Percentiles rank a stretch among this genome's conserved stretches.
Evolutionary conservation across 2,113 vertebrate genomes (phyloP).

Genomic region (Chloropsis hardwickii): DNA sequence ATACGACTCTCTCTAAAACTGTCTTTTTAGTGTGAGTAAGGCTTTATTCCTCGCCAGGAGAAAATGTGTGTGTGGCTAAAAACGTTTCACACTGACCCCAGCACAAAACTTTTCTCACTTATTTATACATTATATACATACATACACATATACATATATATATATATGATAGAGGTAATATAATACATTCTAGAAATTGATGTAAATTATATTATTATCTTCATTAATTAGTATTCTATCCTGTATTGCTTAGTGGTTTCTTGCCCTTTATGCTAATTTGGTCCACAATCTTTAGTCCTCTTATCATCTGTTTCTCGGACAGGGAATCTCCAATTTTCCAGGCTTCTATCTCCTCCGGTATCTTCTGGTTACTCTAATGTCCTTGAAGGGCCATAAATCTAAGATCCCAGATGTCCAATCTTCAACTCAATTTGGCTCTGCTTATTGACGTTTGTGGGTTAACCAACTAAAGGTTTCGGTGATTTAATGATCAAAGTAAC

Average conservation of each 20-base stretch:
- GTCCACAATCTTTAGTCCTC: not conserved
- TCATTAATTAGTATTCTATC: not conserved
- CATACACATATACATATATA: not conserved
- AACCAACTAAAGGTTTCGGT: not conserved
- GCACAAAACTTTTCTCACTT: not conserved
- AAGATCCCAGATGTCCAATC: not conserved
- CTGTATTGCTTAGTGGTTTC: not conserved
- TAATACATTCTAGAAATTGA: not conserved
- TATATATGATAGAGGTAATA: not conserved
- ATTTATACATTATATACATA: not conserved
- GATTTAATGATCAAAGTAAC: not conserved
- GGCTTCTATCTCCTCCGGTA: not conserved
- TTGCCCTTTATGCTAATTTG: not conserved
- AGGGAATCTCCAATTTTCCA: not conserved
- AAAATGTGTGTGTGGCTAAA: not conserved
- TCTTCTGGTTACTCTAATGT: not conserved
- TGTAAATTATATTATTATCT: not conserved
- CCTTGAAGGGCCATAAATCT: not conserved
- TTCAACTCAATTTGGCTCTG: not conserved
- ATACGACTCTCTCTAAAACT: not conserved
- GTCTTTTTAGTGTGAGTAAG: not conserved
- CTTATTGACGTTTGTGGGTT: too few relatives aligned
- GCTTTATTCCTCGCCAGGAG: not conserved
- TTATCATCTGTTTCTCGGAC: not conserved
- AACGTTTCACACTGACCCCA: not conserved